Evolutionary conservation across 2,113 vertebrate species (phyloP).

Genomic region (Reinhardtius hippoglossoides): DNA sequence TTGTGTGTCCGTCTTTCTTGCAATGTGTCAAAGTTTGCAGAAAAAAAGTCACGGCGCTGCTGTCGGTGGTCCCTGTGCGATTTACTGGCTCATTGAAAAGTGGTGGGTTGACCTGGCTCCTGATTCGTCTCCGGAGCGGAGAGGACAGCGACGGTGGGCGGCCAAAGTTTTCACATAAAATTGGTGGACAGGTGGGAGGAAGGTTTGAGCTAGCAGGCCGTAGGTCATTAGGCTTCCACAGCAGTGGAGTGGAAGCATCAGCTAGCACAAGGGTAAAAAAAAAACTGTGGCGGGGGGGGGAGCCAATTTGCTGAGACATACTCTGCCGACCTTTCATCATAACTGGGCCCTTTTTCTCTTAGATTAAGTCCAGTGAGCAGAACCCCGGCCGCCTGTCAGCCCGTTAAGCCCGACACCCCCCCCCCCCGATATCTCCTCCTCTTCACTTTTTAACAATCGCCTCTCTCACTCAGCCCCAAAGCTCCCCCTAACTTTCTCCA

Average conservation of each 20-base stretch:
- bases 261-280: conserved; percentile 28
- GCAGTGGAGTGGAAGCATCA: conserved; percentile 51
- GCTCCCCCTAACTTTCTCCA: conserved; percentile 81
- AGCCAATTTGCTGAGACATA: conserved; percentile 76
- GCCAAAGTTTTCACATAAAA: conserved; percentile 27
- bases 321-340: conserved; percentile 73
- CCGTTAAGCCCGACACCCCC: conserved; percentile 48
- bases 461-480: conserved; percentile 81
- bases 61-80: no score
- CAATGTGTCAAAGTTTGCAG: background rate
- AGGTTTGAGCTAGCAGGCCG: conserved; percentile 46
- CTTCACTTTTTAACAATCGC: conserved; percentile 72
- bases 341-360: conserved; percentile 64
- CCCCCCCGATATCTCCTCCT: conserved; percentile 18
- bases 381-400: conserved; percentile 65
- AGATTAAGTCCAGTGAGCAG: conserved; percentile 76
- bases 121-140: background rate
- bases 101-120: background rate
- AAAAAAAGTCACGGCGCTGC: background rate
- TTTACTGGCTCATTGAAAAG: background rate
- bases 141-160: background rate
- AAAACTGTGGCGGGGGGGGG: conserved; percentile 22
- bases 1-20: background rate
- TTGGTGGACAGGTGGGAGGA: conserved; percentile 53
- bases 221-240: conserved; percentile 68